A percentile compares a stretch with the other conserved stretches of the same genome.
phyloP scores from a whole-genome alignment of 2,113 vertebrate genomes.

The Tyto alba region DNA sequence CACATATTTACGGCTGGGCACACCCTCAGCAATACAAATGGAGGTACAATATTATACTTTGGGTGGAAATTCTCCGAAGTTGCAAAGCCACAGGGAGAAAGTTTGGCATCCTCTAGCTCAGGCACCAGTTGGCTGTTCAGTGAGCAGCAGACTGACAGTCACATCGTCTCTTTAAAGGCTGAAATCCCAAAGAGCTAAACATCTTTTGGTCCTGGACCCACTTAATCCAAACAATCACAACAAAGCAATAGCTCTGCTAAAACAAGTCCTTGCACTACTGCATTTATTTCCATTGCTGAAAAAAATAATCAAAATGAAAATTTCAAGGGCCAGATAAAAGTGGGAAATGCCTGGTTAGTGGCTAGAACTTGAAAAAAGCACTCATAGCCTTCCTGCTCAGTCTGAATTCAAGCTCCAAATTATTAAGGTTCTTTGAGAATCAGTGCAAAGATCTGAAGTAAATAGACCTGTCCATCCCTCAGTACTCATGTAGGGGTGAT shows the following conservation, averaged over 20 bases:
- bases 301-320: background rate
- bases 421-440: background rate
- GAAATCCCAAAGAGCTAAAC: background rate
- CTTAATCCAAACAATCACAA: background rate
- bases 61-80: background rate
- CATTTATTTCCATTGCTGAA: background rate
- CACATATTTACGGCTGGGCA: background rate
- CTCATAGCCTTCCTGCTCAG: background rate
- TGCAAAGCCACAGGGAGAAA: background rate
- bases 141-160: background rate
- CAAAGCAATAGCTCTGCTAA: background rate
- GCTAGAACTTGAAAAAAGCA: background rate
- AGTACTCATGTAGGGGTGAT: background rate
- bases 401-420: background rate
- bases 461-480: background rate
- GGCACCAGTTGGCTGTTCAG: background rate
- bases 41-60: background rate
- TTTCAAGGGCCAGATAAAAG: background rate
- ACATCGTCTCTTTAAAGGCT: background rate
- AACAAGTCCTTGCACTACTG: background rate
- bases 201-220: background rate
- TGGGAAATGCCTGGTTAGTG: background rate
- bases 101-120: rapidly evolving
- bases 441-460: background rate
- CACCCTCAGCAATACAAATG: rapidly evolving